phyloP scores from a whole-genome alignment of 2,113 vertebrate genomes.

The Cariama cristata region DNA sequence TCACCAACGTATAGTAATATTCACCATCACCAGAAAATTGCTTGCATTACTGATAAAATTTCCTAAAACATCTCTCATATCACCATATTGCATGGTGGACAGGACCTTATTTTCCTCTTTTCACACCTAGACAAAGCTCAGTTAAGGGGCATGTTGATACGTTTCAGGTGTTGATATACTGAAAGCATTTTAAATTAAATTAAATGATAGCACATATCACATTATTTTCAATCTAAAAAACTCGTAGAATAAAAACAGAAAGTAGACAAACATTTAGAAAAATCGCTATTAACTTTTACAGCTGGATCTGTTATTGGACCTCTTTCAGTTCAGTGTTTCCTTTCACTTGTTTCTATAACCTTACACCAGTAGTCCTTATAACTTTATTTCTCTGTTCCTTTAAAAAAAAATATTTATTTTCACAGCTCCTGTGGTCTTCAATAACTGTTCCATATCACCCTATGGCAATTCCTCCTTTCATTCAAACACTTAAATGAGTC shows the following conservation, averaged over 20 bases:
- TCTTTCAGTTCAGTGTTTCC: neutral
- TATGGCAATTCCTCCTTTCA: neutral
- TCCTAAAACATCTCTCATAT: neutral
- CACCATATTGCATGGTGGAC: neutral
- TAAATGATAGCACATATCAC: neutral
- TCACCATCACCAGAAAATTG: neutral
- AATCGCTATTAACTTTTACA: neutral
- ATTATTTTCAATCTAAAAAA: neutral
- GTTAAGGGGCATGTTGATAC: neutral
- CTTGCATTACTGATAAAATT: neutral
- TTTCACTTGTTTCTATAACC: neutral
- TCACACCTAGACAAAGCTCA: conserved; percentile 12
- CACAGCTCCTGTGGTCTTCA: neutral
- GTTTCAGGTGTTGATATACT: neutral
- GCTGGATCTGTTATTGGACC: neutral
- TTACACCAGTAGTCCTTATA: neutral
- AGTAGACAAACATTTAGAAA: neutral
- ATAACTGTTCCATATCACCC: neutral
- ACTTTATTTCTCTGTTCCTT: neutral
- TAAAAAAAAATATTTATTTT: neutral
- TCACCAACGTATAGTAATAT: neutral
- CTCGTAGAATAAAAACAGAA: neutral
- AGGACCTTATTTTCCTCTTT: conserved; percentile 15
- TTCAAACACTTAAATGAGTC: neutral
- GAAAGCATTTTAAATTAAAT: conserved; percentile 19